phyloP scores from a whole-genome alignment of 2,888 invertebrate species.

The Ganaspis brasiliensis region DNA sequence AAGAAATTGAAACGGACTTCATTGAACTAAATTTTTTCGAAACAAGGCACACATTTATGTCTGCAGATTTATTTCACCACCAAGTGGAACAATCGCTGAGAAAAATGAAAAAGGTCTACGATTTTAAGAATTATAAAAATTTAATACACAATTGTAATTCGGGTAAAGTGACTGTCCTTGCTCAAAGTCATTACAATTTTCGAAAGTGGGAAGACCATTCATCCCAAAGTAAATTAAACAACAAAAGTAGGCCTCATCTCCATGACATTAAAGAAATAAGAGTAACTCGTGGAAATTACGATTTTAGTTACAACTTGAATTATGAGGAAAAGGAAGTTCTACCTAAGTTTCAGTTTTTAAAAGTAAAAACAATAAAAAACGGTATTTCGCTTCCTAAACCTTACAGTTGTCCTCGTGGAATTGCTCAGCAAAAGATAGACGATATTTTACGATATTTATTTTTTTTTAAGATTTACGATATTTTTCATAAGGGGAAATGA shows the following conservation, averaged over 20 bases:
- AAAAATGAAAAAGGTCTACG: slow-evolving; percentile 48
- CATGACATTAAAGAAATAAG: slow-evolving; percentile 48
- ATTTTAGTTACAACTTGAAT: slow-evolving; percentile 36
- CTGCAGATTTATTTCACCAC: slow-evolving; percentile 45
- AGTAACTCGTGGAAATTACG: slow-evolving; percentile 45
- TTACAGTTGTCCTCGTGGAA: neutral
- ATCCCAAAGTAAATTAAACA: slow-evolving; percentile 40
- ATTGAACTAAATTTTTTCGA: slow-evolving; percentile 50
- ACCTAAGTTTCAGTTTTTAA: slow-evolving; percentile 40
- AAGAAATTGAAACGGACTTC: slow-evolving; percentile 22
- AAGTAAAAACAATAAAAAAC: slow-evolving; percentile 12
- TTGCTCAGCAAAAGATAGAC: neutral
- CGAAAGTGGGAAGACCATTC: slow-evolving; percentile 39
- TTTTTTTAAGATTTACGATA: no score
- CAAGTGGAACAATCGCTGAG: slow-evolving; percentile 48
- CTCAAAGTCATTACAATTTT: slow-evolving; percentile 28
- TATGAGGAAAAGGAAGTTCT: slow-evolving; percentile 36
- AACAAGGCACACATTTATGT: slow-evolving; percentile 48
- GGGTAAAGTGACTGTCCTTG: slow-evolving; percentile 32
- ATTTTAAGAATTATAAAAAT: slow-evolving; percentile 50
- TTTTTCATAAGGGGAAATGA: no score
- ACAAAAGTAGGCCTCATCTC: slow-evolving; percentile 15
- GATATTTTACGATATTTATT: neutral
- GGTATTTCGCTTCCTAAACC: neutral
- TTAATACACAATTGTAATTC: slow-evolving; percentile 43